Evolutionary conservation across 2,113 vertebrate species (phyloP).

Genomic region (Mormoops blainvillei): DNA sequence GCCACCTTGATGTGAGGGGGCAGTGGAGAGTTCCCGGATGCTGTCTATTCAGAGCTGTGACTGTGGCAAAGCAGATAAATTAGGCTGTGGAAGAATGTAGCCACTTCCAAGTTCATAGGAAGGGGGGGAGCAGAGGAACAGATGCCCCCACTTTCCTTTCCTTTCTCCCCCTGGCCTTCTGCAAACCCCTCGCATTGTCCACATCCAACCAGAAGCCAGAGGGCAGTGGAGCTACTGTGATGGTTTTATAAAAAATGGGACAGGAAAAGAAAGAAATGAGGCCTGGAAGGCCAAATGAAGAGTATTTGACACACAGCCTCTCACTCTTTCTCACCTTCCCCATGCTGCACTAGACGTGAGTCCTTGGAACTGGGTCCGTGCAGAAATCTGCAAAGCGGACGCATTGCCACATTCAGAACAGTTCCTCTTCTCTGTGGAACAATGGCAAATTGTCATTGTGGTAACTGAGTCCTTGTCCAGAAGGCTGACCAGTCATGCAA

Average conservation of each 20-base stretch:
- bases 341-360: neutral
- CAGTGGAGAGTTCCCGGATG: neutral
- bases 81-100: neutral
- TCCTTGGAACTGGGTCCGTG: neutral
- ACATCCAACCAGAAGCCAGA: neutral
- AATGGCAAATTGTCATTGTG: neutral
- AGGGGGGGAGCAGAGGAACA: neutral
- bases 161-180: neutral
- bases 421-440: neutral
- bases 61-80: neutral
- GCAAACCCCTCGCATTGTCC: neutral
- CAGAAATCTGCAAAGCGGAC: neutral
- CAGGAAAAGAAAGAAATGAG: neutral
- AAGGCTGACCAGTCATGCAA: neutral
- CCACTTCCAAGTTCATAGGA: too few species aligned
- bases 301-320: neutral
- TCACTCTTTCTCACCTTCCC: accelerated
- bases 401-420: accelerated
- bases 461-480: neutral
- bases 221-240: neutral
- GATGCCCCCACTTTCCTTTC: neutral
- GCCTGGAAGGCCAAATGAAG: neutral
- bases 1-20: neutral
- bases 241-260: neutral
- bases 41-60: neutral